phyloP scores from a whole-genome alignment of 2,888 invertebrate species.

The Megastigmus dorsalis region DNA sequence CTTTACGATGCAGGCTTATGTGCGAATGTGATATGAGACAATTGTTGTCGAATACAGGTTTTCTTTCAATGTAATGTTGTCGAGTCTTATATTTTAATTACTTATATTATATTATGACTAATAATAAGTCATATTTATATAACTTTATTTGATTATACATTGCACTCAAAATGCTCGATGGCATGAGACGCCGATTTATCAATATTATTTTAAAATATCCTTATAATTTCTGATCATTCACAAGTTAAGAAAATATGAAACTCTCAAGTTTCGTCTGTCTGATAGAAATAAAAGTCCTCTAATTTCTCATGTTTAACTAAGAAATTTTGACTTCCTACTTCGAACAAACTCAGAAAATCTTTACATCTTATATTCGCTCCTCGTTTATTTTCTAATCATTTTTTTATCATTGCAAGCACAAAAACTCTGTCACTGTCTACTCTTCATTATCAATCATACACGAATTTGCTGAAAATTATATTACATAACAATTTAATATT shows the following conservation, averaged over 20 bases:
- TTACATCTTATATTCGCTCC: neutral
- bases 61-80: conserved; percentile 17
- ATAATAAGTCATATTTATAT: neutral
- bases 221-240: conserved; percentile 37
- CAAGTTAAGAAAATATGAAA: conserved; percentile 53
- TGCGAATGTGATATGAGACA: conserved; percentile 49
- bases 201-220: conserved; percentile 21
- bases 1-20: conserved; percentile 28
- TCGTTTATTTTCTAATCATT: neutral
- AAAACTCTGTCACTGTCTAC: neutral
- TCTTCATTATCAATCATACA: neutral
- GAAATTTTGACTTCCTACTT: conserved; percentile 46
- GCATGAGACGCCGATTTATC: conserved; percentile 46
- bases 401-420: conserved; percentile 32
- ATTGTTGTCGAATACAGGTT: conserved; percentile 30
- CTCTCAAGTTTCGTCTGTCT: conserved; percentile 40
- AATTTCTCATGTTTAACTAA: conserved; percentile 34
- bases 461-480: conserved; percentile 15
- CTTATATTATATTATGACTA: conserved; percentile 20
- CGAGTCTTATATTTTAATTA: conserved; percentile 14
- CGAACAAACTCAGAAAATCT: conserved; percentile 45
- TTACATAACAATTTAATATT: too few relatives aligned
- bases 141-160: conserved; percentile 38
- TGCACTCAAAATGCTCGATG: conserved; percentile 53
- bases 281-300: conserved; percentile 31